phyloP scores from a whole-genome alignment of 2,113 vertebrate genomes.

The Leiothrix lutea region DNA sequence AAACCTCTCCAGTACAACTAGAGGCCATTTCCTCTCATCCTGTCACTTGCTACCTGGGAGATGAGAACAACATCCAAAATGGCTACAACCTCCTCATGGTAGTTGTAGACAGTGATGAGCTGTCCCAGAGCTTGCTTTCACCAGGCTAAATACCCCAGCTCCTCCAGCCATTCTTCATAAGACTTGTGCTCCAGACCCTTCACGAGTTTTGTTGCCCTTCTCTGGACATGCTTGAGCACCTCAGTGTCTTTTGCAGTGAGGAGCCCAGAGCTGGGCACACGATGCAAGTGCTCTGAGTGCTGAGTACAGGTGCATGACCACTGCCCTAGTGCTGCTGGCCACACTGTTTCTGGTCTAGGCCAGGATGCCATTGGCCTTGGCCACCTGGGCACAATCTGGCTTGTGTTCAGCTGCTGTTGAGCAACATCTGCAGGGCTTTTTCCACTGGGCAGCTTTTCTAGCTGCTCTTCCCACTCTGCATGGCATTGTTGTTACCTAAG shows the following conservation, averaged over 20 bases:
- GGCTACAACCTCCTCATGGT: neutral
- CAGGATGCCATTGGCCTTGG: neutral
- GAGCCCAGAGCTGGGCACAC: neutral
- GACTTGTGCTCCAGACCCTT: neutral
- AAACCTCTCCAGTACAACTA: neutral
- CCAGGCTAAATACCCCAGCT: neutral
- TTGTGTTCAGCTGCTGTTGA: neutral
- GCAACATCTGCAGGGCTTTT: neutral
- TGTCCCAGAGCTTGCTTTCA: neutral
- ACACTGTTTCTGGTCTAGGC: neutral
- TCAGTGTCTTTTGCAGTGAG: neutral
- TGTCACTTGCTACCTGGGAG: neutral
- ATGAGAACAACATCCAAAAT: neutral
- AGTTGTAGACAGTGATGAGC: neutral
- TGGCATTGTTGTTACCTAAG: neutral
- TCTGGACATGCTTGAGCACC: neutral
- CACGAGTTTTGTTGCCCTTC: neutral
- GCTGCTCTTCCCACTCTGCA: neutral
- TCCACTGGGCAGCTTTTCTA: neutral
- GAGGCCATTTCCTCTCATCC: neutral
- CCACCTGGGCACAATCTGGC: neutral
- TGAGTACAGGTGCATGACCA: fast-evolving
- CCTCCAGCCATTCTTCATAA: neutral
- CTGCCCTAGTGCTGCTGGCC: neutral
- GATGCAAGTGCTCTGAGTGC: fast-evolving